Percentiles rank a stretch among this genome's conserved stretches.
Conservation (phyloP, 2,888 invertebrate genomes). For the Dione vanillae region DNA sequence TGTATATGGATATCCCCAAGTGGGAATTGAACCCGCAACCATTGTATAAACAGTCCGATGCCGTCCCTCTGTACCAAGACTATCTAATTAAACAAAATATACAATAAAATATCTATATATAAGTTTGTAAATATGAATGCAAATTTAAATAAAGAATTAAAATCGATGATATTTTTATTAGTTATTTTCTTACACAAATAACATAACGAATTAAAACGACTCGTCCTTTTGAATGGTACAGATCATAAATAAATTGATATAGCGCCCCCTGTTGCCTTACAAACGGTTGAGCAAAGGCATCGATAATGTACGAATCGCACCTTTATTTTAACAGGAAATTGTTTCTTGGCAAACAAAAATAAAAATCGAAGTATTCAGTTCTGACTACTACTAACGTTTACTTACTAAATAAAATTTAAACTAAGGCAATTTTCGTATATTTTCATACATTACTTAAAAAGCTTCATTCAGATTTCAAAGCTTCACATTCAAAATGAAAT, state of each 20-base stretch:
- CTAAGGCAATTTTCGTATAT: not conserved
- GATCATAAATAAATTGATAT: conserved; percentile 29
- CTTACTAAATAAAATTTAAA: conserved; percentile 10
- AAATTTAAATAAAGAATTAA: too few relatives aligned
- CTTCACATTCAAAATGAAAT: conserved; percentile 31
- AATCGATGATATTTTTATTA: too few relatives aligned
- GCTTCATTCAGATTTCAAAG: not conserved
- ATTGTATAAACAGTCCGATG: not conserved
- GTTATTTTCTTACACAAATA: too few relatives aligned
- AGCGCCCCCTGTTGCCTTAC: conserved; percentile 39
- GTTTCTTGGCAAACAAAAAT: conserved; percentile 61
- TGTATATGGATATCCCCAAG: too few relatives aligned
- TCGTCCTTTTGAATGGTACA: conserved; percentile 6
- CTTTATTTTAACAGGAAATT: conserved; percentile 66
- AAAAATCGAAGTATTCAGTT: conserved; percentile 56
- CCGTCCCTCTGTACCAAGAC: not conserved
- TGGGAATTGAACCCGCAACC: not conserved
- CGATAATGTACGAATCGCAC: conserved; percentile 58
- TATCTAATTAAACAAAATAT: too few relatives aligned
- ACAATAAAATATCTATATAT: too few relatives aligned
- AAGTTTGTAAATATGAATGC: too few relatives aligned
- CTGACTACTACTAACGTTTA: conserved; percentile 60
- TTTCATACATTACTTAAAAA: not conserved
- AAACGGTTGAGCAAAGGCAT: conserved; percentile 45
- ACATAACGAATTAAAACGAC: not conserved